phyloP scores from a whole-genome alignment of 1,140 invertebrate genomes.

The Oryctes rhinoceros region DNA sequence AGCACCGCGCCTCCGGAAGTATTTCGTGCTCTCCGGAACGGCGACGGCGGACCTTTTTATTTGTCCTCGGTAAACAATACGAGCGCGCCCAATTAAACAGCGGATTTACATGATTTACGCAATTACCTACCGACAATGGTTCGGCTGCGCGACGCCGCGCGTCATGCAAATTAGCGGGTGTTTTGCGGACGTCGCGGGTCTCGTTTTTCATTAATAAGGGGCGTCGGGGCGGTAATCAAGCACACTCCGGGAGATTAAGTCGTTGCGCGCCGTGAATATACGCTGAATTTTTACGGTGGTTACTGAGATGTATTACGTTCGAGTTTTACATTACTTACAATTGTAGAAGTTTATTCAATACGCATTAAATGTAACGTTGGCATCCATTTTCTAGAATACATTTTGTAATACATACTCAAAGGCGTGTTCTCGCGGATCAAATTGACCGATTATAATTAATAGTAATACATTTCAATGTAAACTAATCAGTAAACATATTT shows the following conservation, averaged over 20 bases:
- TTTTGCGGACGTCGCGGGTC: not conserved
- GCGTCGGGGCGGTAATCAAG: not conserved
- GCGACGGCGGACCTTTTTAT: conserved; percentile 45
- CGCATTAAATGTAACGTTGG: too few species aligned
- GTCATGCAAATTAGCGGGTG: not conserved
- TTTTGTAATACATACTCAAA: conserved; percentile 50
- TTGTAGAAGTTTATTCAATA: too few species aligned
- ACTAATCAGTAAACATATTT: not conserved
- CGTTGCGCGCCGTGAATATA: not conserved
- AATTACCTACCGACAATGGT: conserved; percentile 43
- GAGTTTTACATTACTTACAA: too few species aligned
- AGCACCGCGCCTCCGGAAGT: not conserved
- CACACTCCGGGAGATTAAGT: not conserved
- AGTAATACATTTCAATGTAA: conserved; percentile 31
- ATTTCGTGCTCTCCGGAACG: not conserved
- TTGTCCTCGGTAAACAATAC: conserved; percentile 47
- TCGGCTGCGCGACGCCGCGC: not conserved
- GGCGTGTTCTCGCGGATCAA: conserved; percentile 34
- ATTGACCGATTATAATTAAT: conserved; percentile 12
- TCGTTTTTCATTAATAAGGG: not conserved
- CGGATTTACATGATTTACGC: conserved; percentile 56
- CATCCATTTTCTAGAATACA: too few species aligned
- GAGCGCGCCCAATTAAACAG: conserved; percentile 48
- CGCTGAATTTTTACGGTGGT: not conserved
- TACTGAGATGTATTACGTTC: not conserved